Evolutionary conservation across 2,113 vertebrate species (phyloP), one percentile per base, ranked within the genome.

Genomic region (Psammodynastes pulverulentus): DNA sequence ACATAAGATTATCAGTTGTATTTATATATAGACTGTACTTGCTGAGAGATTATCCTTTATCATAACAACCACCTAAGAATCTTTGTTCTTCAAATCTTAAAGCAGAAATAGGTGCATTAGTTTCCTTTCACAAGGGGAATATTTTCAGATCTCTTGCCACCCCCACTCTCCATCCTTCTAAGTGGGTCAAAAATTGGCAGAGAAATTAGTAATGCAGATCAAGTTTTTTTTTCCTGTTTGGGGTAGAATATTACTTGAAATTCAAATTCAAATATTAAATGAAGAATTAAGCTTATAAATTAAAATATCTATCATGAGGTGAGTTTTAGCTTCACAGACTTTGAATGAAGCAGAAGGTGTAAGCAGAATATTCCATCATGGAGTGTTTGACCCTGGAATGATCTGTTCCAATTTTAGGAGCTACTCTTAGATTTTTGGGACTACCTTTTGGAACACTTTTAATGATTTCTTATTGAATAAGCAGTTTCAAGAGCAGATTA

Each of bases 181-280:
- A 93, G 95, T 94, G 95, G 94, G 95, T 95, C 94, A 97, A 95
- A 97, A 92, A 89, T 39, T 0, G 9, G 45, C 2, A 87, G 87
- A 21, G 15, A n/a, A 88, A 90, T 93, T 92, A 46, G 84, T 29
- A 84, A 92, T 93, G 97, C 96, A 93, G 95, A 95, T 84, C 93
- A 93, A 96, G 93, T 87, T 96, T 94, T 96, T 58, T 58, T 93
- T n/a, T n/a, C n/a, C 90, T 94, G 43, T 58, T 58, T 95, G 87
- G 34, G 67, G 91, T 72, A 87, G 86, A 87, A 90, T 86, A 62
- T 26, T n/a, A 89, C 67, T 4, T 91, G 94, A 94, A 94, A 95
- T 92, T 95, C 96, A 96, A 96, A 94, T 62, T 95, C 96, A 96
- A 96, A 94, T 62, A 86, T 94, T 95, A 88, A 84, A 15, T 92